phyloP scores from a whole-genome alignment of 2,888 invertebrate genomes.

The Stenurella melanura region DNA sequence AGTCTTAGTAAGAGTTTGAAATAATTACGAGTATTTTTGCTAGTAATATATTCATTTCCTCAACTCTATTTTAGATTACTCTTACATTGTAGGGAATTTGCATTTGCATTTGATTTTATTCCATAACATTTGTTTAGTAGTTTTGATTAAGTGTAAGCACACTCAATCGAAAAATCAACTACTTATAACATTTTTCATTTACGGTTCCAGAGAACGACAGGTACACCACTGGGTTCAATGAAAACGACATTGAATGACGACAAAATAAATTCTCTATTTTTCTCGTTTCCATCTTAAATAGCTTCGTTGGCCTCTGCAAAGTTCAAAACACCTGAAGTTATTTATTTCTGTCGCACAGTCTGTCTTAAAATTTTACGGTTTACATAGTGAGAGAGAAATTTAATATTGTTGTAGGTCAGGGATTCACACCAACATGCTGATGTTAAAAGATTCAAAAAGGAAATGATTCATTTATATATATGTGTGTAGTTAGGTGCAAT shows the following conservation, averaged over 20 bases:
- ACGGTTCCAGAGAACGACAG: not conserved
- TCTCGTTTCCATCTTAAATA: constrained; percentile 52
- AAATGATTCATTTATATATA: constrained; percentile 63
- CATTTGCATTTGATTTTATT: no score
- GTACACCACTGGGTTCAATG: constrained; percentile 43
- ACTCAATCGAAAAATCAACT: no score
- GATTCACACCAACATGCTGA: constrained; percentile 58
- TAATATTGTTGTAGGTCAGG: constrained; percentile 67
- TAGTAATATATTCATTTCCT: no score
- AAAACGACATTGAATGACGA: constrained; percentile 45
- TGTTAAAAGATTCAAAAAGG: constrained; percentile 62
- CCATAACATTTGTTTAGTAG: no score
- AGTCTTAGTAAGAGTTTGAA: no score
- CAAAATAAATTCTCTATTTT: constrained; percentile 58
- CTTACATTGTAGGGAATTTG: no score
- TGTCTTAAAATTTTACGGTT: constrained; percentile 54
- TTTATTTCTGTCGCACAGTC: constrained; percentile 65
- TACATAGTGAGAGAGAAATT: constrained; percentile 62
- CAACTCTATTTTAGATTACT: no score
- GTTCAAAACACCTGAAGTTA: constrained; percentile 68
- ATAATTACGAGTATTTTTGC: no score
- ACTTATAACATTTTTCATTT: no score
- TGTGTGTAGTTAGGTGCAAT: constrained; percentile 54
- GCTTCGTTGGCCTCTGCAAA: constrained; percentile 55
- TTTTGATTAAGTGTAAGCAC: no score